Base-by-base conservation (phyloP, 2,888 invertebrate genomes). In the Meghimatium bilineatum region DNA sequence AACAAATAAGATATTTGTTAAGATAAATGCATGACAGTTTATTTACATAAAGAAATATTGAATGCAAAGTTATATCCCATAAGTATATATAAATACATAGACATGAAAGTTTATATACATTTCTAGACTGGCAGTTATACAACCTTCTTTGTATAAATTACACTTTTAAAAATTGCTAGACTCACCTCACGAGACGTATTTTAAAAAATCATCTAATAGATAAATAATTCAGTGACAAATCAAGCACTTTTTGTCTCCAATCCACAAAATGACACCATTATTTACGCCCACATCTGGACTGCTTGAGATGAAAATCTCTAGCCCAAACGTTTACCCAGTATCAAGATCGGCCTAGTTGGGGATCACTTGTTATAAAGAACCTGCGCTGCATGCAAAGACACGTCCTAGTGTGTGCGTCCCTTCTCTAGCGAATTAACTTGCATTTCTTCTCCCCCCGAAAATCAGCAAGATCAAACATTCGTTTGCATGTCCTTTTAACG, bases 401-500 rank as follows among this genome's bases (percentile, higher is more conserved):
- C 74, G 74, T 52, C 34, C 52, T 52, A 17, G 52, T 74, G 74
- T 74, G 74, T 74, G 52, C 52, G 49, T 23, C 52, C 32, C 32
- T 20, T 29, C 32, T 12, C 34, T 32, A 34, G 52, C 29, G 23
- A 74, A 74, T 74, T 74, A 74, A 74, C 52, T 52, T 52, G 52
- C 74, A 74, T 74, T 74, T 74, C 17, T 52, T 52, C 52, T 32
- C 20, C 74, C 17, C n/a, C 26, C 32, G 52, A 74, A 32, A 52
- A 74, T 74, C 74, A 52, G 74, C 74, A 14, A 74, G 74, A 74
- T 74, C 74, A 74, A 74, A 74, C 74, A 74, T 74, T 74, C 74
- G 1, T 29, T n/a, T 74, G 52, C 52, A 74, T 74, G 74, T 74
- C 52, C 52, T 74, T 71, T 74, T 74, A 74, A 74, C 52, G 74